Conservation (phyloP, 2,113 vertebrate species). For the Paedocypris sp. region DNA sequence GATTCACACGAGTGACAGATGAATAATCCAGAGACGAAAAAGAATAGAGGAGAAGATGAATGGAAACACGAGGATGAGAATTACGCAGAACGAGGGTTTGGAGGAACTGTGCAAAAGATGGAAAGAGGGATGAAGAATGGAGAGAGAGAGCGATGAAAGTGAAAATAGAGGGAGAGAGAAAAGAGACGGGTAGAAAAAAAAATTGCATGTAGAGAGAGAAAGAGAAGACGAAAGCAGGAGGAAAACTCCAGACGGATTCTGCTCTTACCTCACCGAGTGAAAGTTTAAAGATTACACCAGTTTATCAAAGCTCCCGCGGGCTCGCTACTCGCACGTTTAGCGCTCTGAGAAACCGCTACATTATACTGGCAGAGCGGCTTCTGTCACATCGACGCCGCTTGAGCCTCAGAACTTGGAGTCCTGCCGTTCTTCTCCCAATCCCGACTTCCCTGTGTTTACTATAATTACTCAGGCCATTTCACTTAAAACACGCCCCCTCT, state of each 20-base stretch:
- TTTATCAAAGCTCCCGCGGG: slow-evolving; percentile 4
- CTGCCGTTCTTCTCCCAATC: slow-evolving; percentile 40
- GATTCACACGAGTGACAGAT: no score
- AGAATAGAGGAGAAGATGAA: no score
- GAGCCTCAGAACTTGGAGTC: slow-evolving; percentile 40
- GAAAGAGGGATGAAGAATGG: no score
- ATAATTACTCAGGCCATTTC: slow-evolving; percentile 57
- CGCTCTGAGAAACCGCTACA: neutral
- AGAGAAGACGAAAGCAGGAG: no score
- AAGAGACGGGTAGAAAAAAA: no score
- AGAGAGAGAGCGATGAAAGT: no score
- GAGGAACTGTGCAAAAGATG: no score
- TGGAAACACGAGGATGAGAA: no score
- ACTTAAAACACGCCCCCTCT: slow-evolving; percentile 43
- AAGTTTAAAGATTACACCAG: slow-evolving; percentile 20
- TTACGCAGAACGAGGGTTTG: no score
- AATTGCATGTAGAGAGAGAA: no score
- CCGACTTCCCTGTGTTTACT: slow-evolving; percentile 54
- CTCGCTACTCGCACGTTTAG: slow-evolving; percentile 5
- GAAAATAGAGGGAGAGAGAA: no score
- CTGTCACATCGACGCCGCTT: slow-evolving; percentile 28
- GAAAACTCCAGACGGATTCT: slow-evolving; percentile 44
- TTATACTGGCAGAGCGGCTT: slow-evolving; percentile 12
- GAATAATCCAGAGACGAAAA: no score
- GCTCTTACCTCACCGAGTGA: slow-evolving; percentile 42